Evolutionary conservation across 2,797 vertebrate genomes (phyloP).

Genomic region (Ibycter americanus): DNA sequence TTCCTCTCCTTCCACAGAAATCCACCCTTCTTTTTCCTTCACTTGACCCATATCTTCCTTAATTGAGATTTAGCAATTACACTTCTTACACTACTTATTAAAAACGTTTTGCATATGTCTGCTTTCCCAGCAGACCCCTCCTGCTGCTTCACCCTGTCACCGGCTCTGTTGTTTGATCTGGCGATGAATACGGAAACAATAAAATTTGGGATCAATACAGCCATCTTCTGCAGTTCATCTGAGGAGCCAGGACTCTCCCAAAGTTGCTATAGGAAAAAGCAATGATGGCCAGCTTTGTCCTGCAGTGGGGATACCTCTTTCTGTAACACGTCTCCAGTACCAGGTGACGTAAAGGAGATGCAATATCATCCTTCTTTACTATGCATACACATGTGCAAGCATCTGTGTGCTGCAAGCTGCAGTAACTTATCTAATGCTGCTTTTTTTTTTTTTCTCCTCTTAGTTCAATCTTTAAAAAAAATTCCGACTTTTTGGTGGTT

Average conservation of each 20-base stretch:
- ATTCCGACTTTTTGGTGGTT: rapidly evolving
- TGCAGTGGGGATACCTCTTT: rapidly evolving
- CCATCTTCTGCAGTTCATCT: background rate
- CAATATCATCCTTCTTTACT: background rate
- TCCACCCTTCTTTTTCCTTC: background rate
- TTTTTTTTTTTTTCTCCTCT: background rate
- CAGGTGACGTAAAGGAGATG: background rate
- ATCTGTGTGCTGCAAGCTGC: background rate
- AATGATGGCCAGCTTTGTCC: background rate
- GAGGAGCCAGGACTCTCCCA: background rate
- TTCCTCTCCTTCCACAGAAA: background rate
- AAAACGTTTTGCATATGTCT: rapidly evolving
- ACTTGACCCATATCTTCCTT: background rate
- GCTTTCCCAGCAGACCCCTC: background rate
- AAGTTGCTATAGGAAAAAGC: background rate
- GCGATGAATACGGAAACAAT: background rate
- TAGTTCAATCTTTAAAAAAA: background rate
- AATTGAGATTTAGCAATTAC: background rate
- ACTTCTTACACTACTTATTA: background rate
- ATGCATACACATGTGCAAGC: rapidly evolving
- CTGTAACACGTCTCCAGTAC: rapidly evolving
- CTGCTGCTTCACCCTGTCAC: background rate
- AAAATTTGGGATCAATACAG: background rate
- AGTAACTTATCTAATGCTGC: rapidly evolving
- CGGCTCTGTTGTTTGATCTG: background rate